Conservation (phyloP, 2,797 vertebrate genomes). For the Capromys pilorides region DNA sequence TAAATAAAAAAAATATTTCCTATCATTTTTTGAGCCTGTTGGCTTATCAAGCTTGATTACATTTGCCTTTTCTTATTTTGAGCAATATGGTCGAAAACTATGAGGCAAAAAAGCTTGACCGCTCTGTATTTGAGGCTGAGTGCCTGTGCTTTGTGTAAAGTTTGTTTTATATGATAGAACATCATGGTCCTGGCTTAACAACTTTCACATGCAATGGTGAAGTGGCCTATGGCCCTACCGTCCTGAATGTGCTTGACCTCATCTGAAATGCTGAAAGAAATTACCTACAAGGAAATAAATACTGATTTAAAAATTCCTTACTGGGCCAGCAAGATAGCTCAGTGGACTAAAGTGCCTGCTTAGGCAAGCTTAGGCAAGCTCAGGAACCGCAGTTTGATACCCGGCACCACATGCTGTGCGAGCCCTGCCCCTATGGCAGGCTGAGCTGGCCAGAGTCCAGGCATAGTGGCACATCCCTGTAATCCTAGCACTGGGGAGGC, state of each 20-base stretch:
- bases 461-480: too few species aligned
- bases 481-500: too few species aligned
- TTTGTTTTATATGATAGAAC: slow-evolving; percentile 51
- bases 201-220: background rate
- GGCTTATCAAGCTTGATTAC: slow-evolving; percentile 63
- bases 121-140: background rate
- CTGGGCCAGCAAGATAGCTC: background rate
- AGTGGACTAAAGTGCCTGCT: too few species aligned
- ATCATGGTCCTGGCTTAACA: slow-evolving; percentile 8
- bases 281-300: slow-evolving; percentile 2
- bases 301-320: slow-evolving; percentile 16
- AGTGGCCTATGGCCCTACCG: too few species aligned
- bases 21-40: slow-evolving; percentile 52
- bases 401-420: too few species aligned
- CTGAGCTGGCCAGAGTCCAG: too few species aligned
- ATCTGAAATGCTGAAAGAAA: background rate
- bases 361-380: too few species aligned
- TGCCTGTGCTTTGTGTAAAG: background rate
- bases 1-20: slow-evolving; percentile 35
- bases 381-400: too few species aligned
- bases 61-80: slow-evolving; percentile 61
- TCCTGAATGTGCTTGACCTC: too few species aligned
- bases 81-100: slow-evolving; percentile 49
- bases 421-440: too few species aligned
- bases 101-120: slow-evolving; percentile 37